Conservation (phyloP, 2,113 vertebrate species). For the Glareola pratincola region DNA sequence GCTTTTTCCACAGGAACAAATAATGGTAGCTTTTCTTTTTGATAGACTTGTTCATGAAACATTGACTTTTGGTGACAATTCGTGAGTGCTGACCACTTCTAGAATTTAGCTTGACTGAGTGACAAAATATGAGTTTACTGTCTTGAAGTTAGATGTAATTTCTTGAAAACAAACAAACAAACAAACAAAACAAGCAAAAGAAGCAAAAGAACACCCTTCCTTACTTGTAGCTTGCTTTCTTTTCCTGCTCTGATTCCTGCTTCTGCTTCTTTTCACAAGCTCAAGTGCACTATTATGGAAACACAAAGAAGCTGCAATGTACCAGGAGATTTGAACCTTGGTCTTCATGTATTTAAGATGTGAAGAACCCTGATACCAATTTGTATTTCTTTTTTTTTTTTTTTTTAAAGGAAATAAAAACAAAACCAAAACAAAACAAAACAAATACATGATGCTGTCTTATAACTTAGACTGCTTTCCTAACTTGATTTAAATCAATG, state of each 20-base stretch:
- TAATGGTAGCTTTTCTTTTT: not conserved
- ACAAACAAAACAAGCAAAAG: not conserved
- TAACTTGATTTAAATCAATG: not conserved
- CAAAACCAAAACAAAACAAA: not conserved
- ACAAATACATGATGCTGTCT: fast-evolving
- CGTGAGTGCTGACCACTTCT: not conserved
- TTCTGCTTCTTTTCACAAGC: not conserved
- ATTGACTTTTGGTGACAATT: not conserved
- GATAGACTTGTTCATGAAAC: not conserved
- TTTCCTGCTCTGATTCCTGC: not conserved
- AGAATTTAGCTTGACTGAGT: not conserved
- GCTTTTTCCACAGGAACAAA: not conserved
- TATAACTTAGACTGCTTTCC: not conserved
- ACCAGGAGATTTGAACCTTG: not conserved
- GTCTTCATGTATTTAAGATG: not conserved
- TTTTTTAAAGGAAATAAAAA: too few species aligned
- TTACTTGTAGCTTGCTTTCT: not conserved
- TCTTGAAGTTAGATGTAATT: not conserved
- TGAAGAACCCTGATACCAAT: not conserved
- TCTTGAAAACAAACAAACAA: not conserved
- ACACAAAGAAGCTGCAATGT: not conserved
- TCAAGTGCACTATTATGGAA: not conserved
- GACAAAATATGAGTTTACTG: not conserved
- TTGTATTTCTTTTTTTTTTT: not conserved
- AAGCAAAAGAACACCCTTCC: not conserved